Percentiles rank a stretch among this genome's conserved stretches.
Conservation (phyloP, 2,888 invertebrate species). For the Epinotia demarniana region DNA sequence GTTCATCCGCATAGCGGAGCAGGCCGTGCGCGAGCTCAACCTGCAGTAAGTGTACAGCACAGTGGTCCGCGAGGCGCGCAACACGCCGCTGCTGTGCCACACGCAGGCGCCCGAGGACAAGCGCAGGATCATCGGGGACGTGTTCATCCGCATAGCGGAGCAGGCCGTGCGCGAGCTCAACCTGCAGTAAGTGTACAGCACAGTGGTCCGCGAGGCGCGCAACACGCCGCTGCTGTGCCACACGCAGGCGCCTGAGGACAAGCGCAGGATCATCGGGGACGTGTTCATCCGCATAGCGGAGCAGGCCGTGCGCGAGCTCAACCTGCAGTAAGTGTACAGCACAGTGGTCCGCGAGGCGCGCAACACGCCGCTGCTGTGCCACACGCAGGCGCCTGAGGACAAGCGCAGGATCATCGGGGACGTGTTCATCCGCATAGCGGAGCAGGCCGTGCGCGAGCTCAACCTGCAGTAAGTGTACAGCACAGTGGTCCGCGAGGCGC, state of each 20-base stretch:
- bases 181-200: slow-evolving; percentile 87
- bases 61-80: slow-evolving; percentile 87
- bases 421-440: slow-evolving; percentile 97
- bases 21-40: too few relatives aligned
- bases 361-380: slow-evolving; percentile 93
- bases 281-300: slow-evolving; percentile 92
- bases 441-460: slow-evolving; percentile 94
- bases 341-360: slow-evolving; percentile 43
- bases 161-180: slow-evolving; percentile 95
- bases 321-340: slow-evolving; percentile 85
- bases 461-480: slow-evolving; percentile 87
- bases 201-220: slow-evolving; percentile 88
- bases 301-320: slow-evolving; percentile 84
- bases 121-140: slow-evolving; percentile 99
- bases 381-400: slow-evolving; percentile 96
- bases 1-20: too few relatives aligned
- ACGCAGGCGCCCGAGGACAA: slow-evolving; percentile 93
- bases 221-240: slow-evolving; percentile 94
- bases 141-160: slow-evolving; percentile 97
- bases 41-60: slow-evolving; percentile 82
- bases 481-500: slow-evolving; percentile 90
- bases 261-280: slow-evolving; percentile 99
- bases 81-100: slow-evolving; percentile 92
- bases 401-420: slow-evolving; percentile 99
- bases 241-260: slow-evolving; percentile 96